These are phyloP conservation scores for Rhabdomys pumilio DNA, from an alignment of 2,797 vertebrate genomes.

Conservation along the genomic window DNA sequence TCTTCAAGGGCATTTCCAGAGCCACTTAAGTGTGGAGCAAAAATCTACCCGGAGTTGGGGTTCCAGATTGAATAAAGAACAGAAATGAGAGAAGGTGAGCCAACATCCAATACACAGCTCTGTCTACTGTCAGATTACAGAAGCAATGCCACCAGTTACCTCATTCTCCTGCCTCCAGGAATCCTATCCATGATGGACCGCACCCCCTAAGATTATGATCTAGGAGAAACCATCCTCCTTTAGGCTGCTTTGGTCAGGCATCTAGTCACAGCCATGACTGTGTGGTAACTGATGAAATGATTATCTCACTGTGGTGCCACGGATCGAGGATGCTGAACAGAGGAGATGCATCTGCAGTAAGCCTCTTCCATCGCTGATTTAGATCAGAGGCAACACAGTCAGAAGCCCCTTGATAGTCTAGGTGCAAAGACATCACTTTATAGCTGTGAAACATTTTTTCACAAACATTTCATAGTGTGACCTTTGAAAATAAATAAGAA, in stretches of 20 bases:
- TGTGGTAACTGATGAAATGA: neutral
- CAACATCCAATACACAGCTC: neutral
- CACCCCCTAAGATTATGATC: neutral
- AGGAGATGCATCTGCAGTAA: neutral
- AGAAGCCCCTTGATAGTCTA: neutral
- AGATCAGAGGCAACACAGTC: neutral
- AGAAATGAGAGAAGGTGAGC: neutral
- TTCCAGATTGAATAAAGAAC: neutral
- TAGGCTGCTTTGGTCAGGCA: neutral
- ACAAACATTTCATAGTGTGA: neutral
- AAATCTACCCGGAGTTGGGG: neutral
- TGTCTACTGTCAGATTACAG: neutral
- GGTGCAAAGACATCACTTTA: constrained; percentile 1
- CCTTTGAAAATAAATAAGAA: constrained; percentile 45
- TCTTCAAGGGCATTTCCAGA: neutral
- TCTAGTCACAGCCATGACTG: neutral
- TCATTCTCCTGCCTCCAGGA: neutral
- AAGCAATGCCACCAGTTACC: neutral
- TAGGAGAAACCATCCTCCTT: neutral
- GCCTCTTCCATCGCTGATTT: neutral
- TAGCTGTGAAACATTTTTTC: constrained; percentile 20
- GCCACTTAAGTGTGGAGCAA: neutral
- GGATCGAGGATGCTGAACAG: neutral
- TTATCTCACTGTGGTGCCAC: neutral
- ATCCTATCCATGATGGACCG: neutral